Percentiles rank a stretch among this genome's conserved stretches.
Evolutionary conservation across 2,888 invertebrate genomes (phyloP).

Genomic region (Hydrotaea diabolus): DNA sequence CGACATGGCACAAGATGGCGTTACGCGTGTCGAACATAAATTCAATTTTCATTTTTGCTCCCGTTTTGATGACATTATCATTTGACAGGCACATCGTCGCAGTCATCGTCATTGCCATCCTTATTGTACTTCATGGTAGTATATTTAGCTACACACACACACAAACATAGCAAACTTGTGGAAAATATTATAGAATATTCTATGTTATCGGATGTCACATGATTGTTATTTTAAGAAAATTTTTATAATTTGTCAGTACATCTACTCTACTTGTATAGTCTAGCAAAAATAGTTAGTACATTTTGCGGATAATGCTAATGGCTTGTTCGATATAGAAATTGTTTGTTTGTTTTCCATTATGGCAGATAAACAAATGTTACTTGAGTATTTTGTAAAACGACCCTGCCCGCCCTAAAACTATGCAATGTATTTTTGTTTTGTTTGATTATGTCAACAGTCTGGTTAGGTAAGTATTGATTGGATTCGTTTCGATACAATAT

Average conservation of each 20-base stretch:
- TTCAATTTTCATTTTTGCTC: constrained; percentile 56
- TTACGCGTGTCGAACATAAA: constrained; percentile 57
- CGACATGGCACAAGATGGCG: constrained; percentile 43
- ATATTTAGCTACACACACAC: constrained; percentile 46
- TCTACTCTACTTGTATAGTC: background rate
- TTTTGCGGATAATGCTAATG: background rate
- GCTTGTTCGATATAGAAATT: background rate
- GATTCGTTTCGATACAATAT: too few relatives aligned
- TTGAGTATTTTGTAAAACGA: background rate
- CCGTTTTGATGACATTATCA: constrained; percentile 56
- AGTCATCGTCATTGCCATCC: too few relatives aligned
- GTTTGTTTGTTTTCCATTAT: background rate
- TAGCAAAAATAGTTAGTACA: background rate
- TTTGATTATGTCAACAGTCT: too few relatives aligned
- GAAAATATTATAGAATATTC: constrained; percentile 50
- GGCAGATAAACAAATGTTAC: background rate
- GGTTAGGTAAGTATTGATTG: too few relatives aligned
- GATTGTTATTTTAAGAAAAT: constrained; percentile 32
- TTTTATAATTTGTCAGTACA: background rate
- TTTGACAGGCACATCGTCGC: constrained; percentile 49
- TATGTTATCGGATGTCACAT: constrained; percentile 52
- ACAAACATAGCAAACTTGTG: too few relatives aligned
- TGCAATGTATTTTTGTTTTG: too few relatives aligned
- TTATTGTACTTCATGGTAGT: background rate
- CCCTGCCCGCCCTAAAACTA: too few relatives aligned